Percentiles rank a stretch among this genome's conserved stretches.
phyloP scores from a whole-genome alignment of 1,140 invertebrate species.

The Drosophila simulans region DNA sequence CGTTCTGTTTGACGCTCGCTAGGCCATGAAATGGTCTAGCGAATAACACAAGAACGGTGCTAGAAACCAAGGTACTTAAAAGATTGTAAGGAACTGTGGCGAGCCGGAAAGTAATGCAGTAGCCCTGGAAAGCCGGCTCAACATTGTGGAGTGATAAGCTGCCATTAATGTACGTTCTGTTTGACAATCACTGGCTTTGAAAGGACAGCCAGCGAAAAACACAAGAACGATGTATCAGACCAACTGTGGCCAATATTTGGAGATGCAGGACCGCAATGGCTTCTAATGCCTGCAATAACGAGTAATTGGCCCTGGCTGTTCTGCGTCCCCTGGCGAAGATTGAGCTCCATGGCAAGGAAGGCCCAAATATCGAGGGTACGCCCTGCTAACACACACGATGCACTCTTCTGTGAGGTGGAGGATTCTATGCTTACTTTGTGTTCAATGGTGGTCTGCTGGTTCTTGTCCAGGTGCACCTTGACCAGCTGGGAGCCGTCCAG shows the following conservation, averaged over 20 bases:
- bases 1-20: conserved; percentile 82
- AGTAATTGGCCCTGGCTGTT: conserved; percentile 70
- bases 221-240: conserved; percentile 60
- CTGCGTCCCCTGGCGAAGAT: conserved; percentile 74
- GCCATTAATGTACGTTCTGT: conserved; percentile 70
- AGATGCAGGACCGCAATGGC: conserved; percentile 64
- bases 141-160: conserved; percentile 55
- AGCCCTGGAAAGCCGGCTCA: conserved; percentile 27
- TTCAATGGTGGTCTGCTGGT: conserved; percentile 99
- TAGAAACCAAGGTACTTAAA: no score
- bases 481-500: conserved; percentile 97
- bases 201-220: conserved; percentile 63
- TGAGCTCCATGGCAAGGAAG: conserved; percentile 46
- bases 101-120: conserved; percentile 40
- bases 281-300: conserved; percentile 72
- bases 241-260: conserved; percentile 77
- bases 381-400: conserved; percentile 10
- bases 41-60: conserved; percentile 75
- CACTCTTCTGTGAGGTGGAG: not conserved
- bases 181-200: conserved; percentile 72
- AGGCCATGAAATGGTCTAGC: conserved; percentile 31
- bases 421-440: conserved; percentile 92
- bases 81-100: no score
- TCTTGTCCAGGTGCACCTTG: conserved; percentile 99
- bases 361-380: conserved; percentile 79